Evolutionary conservation across 2,113 vertebrate species (phyloP), one percentile per base, ranked within the genome.

Genomic region (Grammomys surdaster): DNA sequence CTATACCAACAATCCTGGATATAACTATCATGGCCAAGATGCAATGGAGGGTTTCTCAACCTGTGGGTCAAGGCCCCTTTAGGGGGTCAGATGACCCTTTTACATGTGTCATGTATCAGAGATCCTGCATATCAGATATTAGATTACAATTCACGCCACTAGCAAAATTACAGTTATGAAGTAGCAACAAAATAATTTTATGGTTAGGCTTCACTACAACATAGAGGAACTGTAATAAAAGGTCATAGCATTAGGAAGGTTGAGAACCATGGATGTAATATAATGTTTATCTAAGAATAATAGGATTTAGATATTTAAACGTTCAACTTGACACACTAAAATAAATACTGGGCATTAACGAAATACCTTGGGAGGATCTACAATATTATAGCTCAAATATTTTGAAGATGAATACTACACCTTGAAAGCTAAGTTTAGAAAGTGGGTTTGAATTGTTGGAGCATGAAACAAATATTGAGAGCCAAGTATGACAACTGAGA

Each of bases 281-380:
- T 86, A 56, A 91, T 51, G 36, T 80, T 96, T 96, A 96, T 85
- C 56, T 72, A 96, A 93, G 58, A 92, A 65, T 33, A 91, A 81
- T 28, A 65, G 48, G 10, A 94, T 93, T 96, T 95, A 89, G 84
- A 93, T 92, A 77, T 86, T 93, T 80, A 93, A 96, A 95, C 93
- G 89, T 95, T 93, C 51, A 96, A 94, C 72, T 93, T 63, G 54
- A 85, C 78, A 69, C 56, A 96, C 88, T 93, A 72, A 85, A 96
- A 60, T 86, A 92, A 88, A 65, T 85, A 24, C 24, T 91, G 22
- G 51, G 81, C 43, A 84, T 94, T 89, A 87, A 88, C 89, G 8
- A 93, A 92, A 81, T 36, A 88, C 33, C 65, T 88, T 88, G 28
- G 43, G 75, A 93, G 11, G 36, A 69, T 28, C 92, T 63, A 91